A percentile compares a stretch with the other conserved stretches of the same genome.
These are phyloP conservation scores for Empidonax alnorum DNA, from an alignment of 2,113 vertebrate genomes.

Conservation along the genomic window DNA sequence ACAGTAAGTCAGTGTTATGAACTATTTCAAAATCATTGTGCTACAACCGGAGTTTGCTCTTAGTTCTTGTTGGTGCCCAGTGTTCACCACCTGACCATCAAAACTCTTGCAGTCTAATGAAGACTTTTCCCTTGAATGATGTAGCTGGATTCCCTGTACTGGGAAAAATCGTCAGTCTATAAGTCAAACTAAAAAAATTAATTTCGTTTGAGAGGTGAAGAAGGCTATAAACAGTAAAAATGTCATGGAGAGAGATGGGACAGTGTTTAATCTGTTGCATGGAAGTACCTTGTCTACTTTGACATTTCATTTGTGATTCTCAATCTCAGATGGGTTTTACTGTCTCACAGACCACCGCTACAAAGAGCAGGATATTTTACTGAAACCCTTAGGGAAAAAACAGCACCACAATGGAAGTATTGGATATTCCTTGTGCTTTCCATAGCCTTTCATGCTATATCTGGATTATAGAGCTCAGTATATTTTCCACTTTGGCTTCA, in stretches of 20 bases:
- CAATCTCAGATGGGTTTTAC: neutral
- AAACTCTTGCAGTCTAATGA: neutral
- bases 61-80: neutral
- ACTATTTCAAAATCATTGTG: neutral
- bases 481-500: accelerated
- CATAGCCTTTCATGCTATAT: neutral
- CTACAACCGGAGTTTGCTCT: neutral
- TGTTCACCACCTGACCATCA: neutral
- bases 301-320: neutral
- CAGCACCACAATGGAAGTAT: neutral
- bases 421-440: neutral
- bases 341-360: neutral
- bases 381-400: neutral
- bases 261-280: neutral
- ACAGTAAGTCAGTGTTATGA: neutral
- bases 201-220: neutral
- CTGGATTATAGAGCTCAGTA: neutral
- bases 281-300: neutral
- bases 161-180: neutral
- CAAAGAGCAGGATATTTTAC: neutral
- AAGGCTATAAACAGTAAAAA: neutral
- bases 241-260: neutral
- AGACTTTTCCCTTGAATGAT: neutral
- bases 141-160: neutral
- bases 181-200: neutral